Conservation (phyloP, 2,888 invertebrate species). For the Mythimna ferrago region DNA sequence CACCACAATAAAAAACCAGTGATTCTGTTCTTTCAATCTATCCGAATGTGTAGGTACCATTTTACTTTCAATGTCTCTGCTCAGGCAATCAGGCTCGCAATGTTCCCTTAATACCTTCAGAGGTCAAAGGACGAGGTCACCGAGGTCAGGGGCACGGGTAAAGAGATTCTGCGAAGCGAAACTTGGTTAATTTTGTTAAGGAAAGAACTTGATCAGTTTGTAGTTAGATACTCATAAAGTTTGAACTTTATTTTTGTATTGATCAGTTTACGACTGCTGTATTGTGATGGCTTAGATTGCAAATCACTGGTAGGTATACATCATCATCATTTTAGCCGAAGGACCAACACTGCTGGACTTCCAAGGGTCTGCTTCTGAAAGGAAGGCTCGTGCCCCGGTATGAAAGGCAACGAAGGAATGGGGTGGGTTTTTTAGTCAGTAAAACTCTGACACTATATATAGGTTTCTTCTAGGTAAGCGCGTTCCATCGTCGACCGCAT, state of each 20-base stretch:
- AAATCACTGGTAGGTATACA: too few species aligned
- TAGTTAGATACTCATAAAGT: neutral
- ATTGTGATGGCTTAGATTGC: neutral
- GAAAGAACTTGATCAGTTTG: slow-evolving; percentile 26
- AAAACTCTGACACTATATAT: too few species aligned
- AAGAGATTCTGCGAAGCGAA: slow-evolving; percentile 10
- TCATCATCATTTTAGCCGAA: too few species aligned
- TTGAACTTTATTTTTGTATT: slow-evolving; percentile 20
- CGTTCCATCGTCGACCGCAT: too few species aligned
- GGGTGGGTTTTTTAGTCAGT: too few species aligned
- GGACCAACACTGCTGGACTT: too few species aligned
- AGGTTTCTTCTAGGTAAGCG: too few species aligned
- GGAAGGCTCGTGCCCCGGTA: too few species aligned
- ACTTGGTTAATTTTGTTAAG: slow-evolving; percentile 43
- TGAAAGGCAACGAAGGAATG: too few species aligned
- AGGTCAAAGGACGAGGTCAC: slow-evolving; percentile 22
- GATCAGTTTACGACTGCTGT: slow-evolving; percentile 1
- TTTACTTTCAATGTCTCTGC: slow-evolving; percentile 26
- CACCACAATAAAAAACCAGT: too few species aligned
- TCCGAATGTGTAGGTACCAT: neutral
- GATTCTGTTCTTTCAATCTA: neutral
- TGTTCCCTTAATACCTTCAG: slow-evolving; percentile 33
- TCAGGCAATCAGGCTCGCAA: slow-evolving; percentile 43
- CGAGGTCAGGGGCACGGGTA: slow-evolving; percentile 27
- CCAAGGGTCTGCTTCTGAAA: too few species aligned